Conservation (phyloP, 2,888 invertebrate species). For the Myopa tessellatipennis region DNA sequence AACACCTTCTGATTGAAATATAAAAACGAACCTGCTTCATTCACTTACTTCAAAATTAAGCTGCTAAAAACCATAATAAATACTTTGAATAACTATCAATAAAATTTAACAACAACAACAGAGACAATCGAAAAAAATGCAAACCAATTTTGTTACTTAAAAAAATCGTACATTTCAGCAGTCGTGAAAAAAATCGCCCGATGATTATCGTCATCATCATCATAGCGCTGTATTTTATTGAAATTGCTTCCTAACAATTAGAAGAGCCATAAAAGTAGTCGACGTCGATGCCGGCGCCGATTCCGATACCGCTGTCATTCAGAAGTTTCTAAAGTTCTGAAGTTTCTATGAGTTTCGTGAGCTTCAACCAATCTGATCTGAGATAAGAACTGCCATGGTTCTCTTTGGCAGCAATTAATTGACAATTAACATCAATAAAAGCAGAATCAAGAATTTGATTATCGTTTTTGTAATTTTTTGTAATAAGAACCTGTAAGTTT, state of each 20-base stretch:
- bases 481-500: not conserved
- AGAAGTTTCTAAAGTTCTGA: not conserved
- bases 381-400: not conserved
- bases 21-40: too few species aligned
- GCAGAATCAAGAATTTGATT: not conserved
- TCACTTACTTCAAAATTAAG: too few species aligned
- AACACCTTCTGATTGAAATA: too few species aligned
- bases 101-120: not conserved
- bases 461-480: not conserved
- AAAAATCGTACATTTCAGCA: not conserved
- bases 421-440: conserved; percentile 12
- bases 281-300: not conserved
- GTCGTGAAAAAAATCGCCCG: not conserved
- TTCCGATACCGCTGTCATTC: not conserved
- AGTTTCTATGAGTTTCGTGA: not conserved
- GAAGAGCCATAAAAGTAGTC: not conserved
- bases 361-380: not conserved
- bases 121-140: not conserved
- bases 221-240: not conserved
- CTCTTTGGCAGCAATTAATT: conserved; percentile 9
- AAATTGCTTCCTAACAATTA: not conserved
- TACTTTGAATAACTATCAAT: not conserved
- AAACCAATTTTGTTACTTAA: not conserved
- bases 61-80: too few species aligned
- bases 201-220: not conserved